Base-by-base conservation (phyloP, 2,888 invertebrate species). In the Nebria salina region DNA sequence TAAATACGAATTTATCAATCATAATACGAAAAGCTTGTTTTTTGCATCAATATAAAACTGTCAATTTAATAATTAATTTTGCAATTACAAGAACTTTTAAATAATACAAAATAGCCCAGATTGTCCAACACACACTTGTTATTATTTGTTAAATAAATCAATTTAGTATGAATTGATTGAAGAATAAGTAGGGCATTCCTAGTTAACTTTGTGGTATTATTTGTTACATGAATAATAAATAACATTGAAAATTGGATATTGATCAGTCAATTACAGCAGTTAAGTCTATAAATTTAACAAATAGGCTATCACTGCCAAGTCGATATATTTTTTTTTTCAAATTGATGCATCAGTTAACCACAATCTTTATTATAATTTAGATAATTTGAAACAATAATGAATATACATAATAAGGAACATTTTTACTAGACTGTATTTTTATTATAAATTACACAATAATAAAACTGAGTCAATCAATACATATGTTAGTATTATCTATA, bases 221-320 rank as follows among this genome's bases (percentile, higher is more conserved):
- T 54, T 54, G 54, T 54, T 54, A 54, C 54, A 54, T 54, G 1
- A 54, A 54, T 54, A 54, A 54, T 11, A 11, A 13, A 54, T 54
- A 54, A 54, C 54, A 54, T 54, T 54, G 54, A 54, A 54, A 54
- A 54, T 54, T 54, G 54, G 54, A 54, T 54, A 54, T 54, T 54
- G 54, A 54, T 54, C 54, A 54, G 8, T 54, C 54, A 54, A 54
- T 54, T 54, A 54, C 54, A 54, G 8, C 7, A 54, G 13, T 54
- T 54, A 13, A 54, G 13, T 54, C 13, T 54, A 8, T 8, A 54
- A 54, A 54, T 54, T 54, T 34, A 34, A 34, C 34, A 34, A 34
- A 34, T 34, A 34, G 34, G 34, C 34, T 4, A 34, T 34, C 34
- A 34, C 34, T 34, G 34, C 34, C 34, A 34, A 34, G 34, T 34